Percentiles rank a stretch among this genome's conserved stretches.
Evolutionary conservation across 2,888 invertebrate genomes (phyloP).

Genomic region (Meiosimyza decipiens): DNA sequence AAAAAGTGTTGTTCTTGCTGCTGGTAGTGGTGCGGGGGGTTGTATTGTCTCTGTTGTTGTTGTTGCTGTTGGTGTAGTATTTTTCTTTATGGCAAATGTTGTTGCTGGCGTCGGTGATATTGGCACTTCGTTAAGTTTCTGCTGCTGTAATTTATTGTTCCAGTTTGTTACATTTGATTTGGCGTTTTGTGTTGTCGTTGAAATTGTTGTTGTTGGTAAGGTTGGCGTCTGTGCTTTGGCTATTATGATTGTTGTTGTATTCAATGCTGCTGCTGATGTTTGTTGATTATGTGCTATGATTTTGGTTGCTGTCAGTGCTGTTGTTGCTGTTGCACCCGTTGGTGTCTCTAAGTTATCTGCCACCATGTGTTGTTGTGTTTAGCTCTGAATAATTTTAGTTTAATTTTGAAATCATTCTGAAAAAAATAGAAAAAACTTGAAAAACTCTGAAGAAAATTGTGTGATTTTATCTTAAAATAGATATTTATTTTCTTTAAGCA

Average conservation of each 20-base stretch:
- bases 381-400: neutral
- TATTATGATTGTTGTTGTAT: slow-evolving; percentile 2
- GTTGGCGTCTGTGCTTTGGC: slow-evolving; percentile 2
- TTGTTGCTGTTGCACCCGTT: slow-evolving; percentile 17
- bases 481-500: too few relatives aligned
- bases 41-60: slow-evolving; percentile 17
- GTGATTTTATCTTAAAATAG: too few relatives aligned
- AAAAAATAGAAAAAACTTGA: too few relatives aligned
- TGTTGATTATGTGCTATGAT: neutral
- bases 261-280: slow-evolving; percentile 13
- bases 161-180: slow-evolving; percentile 33
- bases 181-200: slow-evolving; percentile 16
- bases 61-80: slow-evolving; percentile 27
- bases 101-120: slow-evolving; percentile 13
- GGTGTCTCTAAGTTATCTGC: slow-evolving; percentile 16
- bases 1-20: slow-evolving; percentile 25
- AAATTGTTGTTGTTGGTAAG: neutral
- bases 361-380: slow-evolving; percentile 30
- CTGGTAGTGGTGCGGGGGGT: slow-evolving; percentile 6
- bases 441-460: too few relatives aligned
- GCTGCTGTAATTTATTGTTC: slow-evolving; percentile 28
- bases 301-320: slow-evolving; percentile 7
- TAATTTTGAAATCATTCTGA: neutral
- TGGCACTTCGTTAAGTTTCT: slow-evolving; percentile 18
- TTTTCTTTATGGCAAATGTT: slow-evolving; percentile 12